These are phyloP conservation scores for Tauraco hartlaubi DNA, from an alignment of 2,797 vertebrate species.

Conservation along the genomic window DNA sequence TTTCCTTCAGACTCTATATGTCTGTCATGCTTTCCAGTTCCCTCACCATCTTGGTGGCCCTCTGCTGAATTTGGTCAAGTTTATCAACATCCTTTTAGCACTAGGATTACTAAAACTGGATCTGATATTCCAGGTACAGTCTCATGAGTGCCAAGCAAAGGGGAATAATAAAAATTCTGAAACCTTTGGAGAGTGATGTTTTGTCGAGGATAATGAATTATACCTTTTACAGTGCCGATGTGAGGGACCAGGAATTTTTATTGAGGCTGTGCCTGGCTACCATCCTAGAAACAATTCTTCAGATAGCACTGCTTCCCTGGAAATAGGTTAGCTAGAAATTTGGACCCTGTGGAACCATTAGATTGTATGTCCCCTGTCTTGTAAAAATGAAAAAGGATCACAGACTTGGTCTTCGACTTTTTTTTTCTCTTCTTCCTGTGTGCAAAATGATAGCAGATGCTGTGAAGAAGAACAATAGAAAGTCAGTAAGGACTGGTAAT, in stretches of 20 bases:
- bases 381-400: background rate
- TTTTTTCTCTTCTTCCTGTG: background rate
- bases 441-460: background rate
- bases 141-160: background rate
- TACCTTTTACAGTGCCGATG: background rate
- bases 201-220: background rate
- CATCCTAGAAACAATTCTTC: background rate
- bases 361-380: background rate
- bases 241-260: background rate
- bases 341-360: background rate
- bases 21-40: background rate
- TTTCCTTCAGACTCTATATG: background rate
- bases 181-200: background rate
- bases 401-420: background rate
- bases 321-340: background rate
- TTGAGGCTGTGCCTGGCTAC: background rate
- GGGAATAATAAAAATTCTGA: background rate
- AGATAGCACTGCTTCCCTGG: background rate
- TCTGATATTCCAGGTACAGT: background rate
- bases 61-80: background rate
- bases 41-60: background rate
- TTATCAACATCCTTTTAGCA: background rate
- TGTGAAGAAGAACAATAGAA: background rate
- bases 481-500: background rate
- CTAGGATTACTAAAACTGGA: background rate